Conservation (phyloP, 2,113 vertebrate genomes). For the Sitta europaea region DNA sequence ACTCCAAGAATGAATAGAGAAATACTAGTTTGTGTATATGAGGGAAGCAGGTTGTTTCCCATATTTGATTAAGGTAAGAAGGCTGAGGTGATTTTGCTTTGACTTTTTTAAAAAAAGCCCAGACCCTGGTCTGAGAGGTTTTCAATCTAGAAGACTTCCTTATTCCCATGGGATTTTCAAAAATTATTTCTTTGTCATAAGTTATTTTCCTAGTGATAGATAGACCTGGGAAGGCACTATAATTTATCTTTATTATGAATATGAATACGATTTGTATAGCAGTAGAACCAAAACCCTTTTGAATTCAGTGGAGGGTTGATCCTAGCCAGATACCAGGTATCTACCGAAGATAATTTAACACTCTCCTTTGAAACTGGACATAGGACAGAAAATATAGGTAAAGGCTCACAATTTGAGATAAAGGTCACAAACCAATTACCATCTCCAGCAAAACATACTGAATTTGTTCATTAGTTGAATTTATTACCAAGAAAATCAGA, state of each 20-base stretch:
- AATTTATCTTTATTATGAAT: neutral
- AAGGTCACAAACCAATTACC: neutral
- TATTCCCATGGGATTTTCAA: neutral
- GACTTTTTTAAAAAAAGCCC: neutral
- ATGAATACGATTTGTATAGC: neutral
- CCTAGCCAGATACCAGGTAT: neutral
- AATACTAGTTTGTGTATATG: neutral
- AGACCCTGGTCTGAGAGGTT: rapidly evolving
- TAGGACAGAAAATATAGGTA: neutral
- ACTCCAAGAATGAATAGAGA: neutral
- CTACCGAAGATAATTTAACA: neutral
- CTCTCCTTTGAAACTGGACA: neutral
- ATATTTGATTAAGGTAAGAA: neutral
- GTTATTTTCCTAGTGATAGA: neutral
- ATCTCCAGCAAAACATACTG: neutral
- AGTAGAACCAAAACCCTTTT: neutral
- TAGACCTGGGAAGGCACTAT: neutral
- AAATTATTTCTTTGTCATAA: neutral
- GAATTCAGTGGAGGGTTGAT: neutral
- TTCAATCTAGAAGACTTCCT: neutral
- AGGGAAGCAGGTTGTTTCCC: neutral
- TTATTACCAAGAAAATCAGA: neutral
- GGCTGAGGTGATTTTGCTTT: neutral
- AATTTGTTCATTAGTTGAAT: neutral
- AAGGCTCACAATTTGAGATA: neutral